Conservation (phyloP, 2,888 invertebrate species). For the Pteria penguin region DNA sequence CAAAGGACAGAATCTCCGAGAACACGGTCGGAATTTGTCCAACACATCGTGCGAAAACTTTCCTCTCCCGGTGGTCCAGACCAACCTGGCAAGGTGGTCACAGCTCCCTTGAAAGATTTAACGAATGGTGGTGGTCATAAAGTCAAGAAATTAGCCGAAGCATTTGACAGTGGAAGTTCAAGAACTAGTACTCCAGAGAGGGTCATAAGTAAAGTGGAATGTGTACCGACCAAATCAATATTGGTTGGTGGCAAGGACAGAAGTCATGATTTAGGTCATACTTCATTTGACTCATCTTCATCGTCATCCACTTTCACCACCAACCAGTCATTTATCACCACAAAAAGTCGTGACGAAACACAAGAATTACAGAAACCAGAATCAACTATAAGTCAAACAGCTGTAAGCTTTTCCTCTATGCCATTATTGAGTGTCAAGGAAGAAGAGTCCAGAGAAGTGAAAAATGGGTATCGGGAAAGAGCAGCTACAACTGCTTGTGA, state of each 20-base stretch:
- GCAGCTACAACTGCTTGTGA: conserved; percentile 62
- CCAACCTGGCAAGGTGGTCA: conserved; percentile 31
- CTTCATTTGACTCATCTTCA: conserved; percentile 53
- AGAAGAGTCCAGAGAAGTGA: conserved; percentile 50
- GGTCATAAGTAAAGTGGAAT: conserved; percentile 30
- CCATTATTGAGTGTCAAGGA: conserved; percentile 62
- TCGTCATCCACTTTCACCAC: conserved; percentile 58
- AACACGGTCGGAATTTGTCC: conserved; percentile 67
- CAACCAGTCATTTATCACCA: conserved; percentile 39
- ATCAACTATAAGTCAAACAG: conserved; percentile 59
- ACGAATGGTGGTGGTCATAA: conserved; percentile 67
- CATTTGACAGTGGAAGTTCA: conserved; percentile 56
- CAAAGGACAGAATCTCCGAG: conserved; percentile 63
- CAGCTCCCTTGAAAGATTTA: conserved; percentile 63
- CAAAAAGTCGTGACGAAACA: conserved; percentile 42
- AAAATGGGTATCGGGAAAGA: conserved; percentile 48
- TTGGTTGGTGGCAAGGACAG: conserved; percentile 23
- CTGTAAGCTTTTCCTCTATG: conserved; percentile 65
- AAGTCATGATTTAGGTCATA: conserved; percentile 29
- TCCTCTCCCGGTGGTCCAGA: conserved; percentile 66
- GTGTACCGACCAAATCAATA: conserved; percentile 22
- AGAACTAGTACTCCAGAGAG: conserved; percentile 38
- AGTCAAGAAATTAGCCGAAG: conserved; percentile 64
- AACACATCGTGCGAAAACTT: conserved; percentile 65
- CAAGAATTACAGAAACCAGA: conserved; percentile 52